A percentile compares a stretch with the other conserved stretches of the same genome.
These are phyloP conservation scores for Augiades crinisus DNA, from an alignment of 2,888 invertebrate genomes.

Conservation along the genomic window DNA sequence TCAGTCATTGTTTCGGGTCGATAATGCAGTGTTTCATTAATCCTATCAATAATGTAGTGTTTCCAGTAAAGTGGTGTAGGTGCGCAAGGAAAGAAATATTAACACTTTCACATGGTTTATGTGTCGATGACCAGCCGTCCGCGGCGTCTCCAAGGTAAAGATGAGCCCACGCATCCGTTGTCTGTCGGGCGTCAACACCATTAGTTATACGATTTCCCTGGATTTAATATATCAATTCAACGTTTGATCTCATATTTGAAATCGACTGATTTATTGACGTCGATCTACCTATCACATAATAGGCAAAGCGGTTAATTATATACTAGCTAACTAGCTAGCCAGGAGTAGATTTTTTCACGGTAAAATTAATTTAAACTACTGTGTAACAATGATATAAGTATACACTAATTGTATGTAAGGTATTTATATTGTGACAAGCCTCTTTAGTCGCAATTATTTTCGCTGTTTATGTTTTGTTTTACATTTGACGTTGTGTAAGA, in stretches of 20 bases:
- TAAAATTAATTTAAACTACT: too few relatives aligned
- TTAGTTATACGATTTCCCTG: conserved; percentile 31
- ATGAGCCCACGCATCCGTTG: conserved; percentile 51
- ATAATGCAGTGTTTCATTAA: conserved; percentile 7
- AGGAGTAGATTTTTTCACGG: too few relatives aligned
- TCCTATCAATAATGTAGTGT: conserved; percentile 8
- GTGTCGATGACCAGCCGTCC: conserved; percentile 67
- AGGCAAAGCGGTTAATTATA: too few relatives aligned
- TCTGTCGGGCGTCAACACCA: conserved; percentile 25
- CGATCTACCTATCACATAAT: background rate
- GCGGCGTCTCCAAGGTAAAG: conserved; percentile 47
- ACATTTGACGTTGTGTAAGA: too few relatives aligned
- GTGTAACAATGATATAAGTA: too few relatives aligned
- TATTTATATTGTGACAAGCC: too few relatives aligned
- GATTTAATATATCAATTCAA: conserved; percentile 11
- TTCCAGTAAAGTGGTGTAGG: conserved; percentile 43
- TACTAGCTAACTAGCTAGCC: too few relatives aligned
- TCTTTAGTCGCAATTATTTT: too few relatives aligned
- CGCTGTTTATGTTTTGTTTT: too few relatives aligned
- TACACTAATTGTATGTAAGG: too few relatives aligned
- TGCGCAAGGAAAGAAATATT: conserved; percentile 62
- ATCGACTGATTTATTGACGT: background rate
- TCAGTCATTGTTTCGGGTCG: too few relatives aligned
- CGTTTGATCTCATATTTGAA: background rate
- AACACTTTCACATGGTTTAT: conserved; percentile 74